Base-by-base conservation (phyloP, 1,140 invertebrate genomes). In the Drosophila malerkotliana region DNA sequence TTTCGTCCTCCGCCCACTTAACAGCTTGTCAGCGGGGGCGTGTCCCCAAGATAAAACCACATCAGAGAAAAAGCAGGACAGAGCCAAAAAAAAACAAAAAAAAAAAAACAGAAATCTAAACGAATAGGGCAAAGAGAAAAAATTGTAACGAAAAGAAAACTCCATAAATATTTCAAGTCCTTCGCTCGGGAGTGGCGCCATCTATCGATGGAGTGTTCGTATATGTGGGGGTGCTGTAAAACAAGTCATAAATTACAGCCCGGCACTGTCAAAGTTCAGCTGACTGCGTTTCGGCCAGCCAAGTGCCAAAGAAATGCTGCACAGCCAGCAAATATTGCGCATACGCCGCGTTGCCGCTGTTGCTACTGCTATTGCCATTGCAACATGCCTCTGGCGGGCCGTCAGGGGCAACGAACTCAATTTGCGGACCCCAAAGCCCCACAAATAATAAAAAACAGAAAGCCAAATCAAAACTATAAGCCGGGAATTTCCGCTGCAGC, bases 251-350 rank as follows among this genome's bases (percentile, higher is more conserved):
- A 88, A 88, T 88, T 88, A 88, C 76, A 48, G 53, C 67, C 53
- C 63, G 72, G 72, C 68, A 83, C 83, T 88, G 83, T 88, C 83
- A 88, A 79, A 88, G 83, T 88, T 88, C 83, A 88, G 79, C 84
- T 88, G 72, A 79, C 83, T 88, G 83, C 75, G 83, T 87, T 88
- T 72, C 69, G 76, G 83, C 83, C 61, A 77, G 62, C 80, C 81
- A 84, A 84, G 62, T 85, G 81, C 77, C 81, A 87, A 87, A 88
- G 79, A 83, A 87, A 88, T 88, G 82, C 83, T 87, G 82, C 83
- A 83, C 66, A 88, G 72, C 83, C 71, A 87, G 82, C 82, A 88
- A 88, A 87, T 88, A 87, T 87, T 87, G 82, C 82, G 82, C 83
- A 87, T 87, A 87, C 82, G 82, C 83, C 82, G 83, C 78, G 71